Conservation (phyloP, 2,113 vertebrate genomes). For the Silurus glanis region DNA sequence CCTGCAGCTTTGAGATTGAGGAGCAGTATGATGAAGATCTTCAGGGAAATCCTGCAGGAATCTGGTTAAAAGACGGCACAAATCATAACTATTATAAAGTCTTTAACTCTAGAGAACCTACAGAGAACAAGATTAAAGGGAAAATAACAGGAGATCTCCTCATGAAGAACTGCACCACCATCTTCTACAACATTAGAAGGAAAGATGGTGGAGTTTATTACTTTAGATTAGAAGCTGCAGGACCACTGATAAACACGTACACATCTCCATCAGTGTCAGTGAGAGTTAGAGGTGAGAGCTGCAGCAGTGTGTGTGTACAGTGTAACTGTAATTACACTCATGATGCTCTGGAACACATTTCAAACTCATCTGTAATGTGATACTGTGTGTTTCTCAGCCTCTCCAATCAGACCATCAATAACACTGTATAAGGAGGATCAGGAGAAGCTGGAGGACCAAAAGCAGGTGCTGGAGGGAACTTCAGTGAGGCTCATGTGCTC, state of each 20-base stretch:
- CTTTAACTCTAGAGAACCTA: background rate
- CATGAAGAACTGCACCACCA: conserved; percentile 25
- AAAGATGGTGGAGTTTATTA: conserved; percentile 1
- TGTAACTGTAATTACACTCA: background rate
- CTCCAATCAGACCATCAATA: no score
- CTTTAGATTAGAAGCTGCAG: background rate
- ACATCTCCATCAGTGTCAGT: background rate
- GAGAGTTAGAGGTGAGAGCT: background rate
- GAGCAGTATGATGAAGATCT: background rate
- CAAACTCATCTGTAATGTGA: background rate
- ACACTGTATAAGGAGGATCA: no score
- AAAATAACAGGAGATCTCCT: background rate
- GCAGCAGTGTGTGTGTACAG: background rate
- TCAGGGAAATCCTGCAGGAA: background rate
- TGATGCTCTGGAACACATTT: background rate
- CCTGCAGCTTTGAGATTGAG: conserved; percentile 27
- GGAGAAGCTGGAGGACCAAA: no score
- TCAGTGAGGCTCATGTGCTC: conserved; percentile 22
- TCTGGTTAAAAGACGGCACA: background rate
- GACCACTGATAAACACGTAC: background rate
- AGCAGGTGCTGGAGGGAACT: no score
- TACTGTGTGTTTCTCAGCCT: background rate
- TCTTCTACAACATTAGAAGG: conserved; percentile 11
- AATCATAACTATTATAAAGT: background rate
- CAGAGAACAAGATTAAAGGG: conserved; percentile 1